Evolutionary conservation across 2,113 vertebrate genomes (phyloP), one percentile per base, ranked within the genome.

Genomic region (Speoplatyrhinus poulsoni): DNA sequence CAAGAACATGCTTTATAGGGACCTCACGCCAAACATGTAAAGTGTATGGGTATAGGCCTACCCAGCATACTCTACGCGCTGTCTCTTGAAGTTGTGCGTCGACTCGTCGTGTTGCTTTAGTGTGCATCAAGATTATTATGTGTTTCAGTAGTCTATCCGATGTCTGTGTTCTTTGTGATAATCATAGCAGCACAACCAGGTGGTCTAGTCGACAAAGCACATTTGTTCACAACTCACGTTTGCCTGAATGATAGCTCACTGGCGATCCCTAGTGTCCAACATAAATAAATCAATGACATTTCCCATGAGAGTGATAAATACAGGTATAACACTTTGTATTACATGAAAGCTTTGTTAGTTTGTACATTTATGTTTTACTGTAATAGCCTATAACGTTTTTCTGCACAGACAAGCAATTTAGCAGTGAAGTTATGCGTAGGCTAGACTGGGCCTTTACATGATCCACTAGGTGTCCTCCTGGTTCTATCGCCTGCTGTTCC

Each of bases 221-320:
- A 90, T 91, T 89, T 63, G 89, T 85, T 90, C 79, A 62, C 89
- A 6, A 12, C 84, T 69, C 89, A 91, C 89, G 89, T 91, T 77
- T 80, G 61, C 65, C 62, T 8, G 48, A 19, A 32, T 0, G 60
- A 26, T 26, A 77, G 77, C 65, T 81, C 82, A 67, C 63, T 83
- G 79, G 84, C 67, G 85, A 46, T 46, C 80, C 85, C 89, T 90
- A 76, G 87, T 62, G 88, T 69, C 65, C 1, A 32, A 15, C 9
- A 46, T 36, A 2, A 19, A 46, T 36, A 2, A 58, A 11, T 48
- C 72, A 74, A 55, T 60, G 58, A 4, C 65, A 58, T 50, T 48
- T 19, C 46, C 60, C 12, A 13, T 15, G 15, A 9, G 57, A 57
- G 12, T 10, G 16, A 49, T 49, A 49, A 3, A 49, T 49, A 49